Evolutionary conservation across 2,113 vertebrate species (phyloP), one percentile per base, ranked within the genome.

Genomic region (Peromyscus californicus): DNA sequence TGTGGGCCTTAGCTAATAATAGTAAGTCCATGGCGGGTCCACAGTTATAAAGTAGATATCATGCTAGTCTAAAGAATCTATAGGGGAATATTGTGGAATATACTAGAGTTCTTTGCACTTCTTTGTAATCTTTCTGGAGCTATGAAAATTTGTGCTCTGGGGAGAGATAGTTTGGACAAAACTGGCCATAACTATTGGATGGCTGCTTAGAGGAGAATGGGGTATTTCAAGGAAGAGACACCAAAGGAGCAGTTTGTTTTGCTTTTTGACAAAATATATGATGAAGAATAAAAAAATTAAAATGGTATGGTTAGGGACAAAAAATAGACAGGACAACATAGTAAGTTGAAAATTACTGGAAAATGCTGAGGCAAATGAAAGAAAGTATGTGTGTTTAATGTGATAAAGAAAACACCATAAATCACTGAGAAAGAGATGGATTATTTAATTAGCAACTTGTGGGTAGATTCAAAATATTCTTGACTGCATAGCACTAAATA

Each of bases 341-440:
- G 3, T 15, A 79, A 61, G 63, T 63, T 36, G 63, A 15, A 54
- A 36, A 54, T 33, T 61, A 70, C 70, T 75, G 67, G 45, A 89
- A 84, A 75, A 61, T 29, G 21, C 24, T 74, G n/a, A 90, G 16
- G 63, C 33, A 90, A 93, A 70, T 65, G 54, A 91, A 90, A 91
- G 54, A 87, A 90, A 90, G 70, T 59, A n/a, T 61, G n/a, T 76
- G 74, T 74, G 72, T 85, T 96, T 82, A 96, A 94, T 54, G 57
- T 48, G 89, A 91, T 75, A 80, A 91, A 75, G 75, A 82, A 91
- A 88, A 70, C 75, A 83, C 57, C 59, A 61, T 91, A 88, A 82
- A 92, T 82, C 95, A 96, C 8, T 10, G 13, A 82, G 83, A 89
- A 88, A 83, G 65, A 91, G 88, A 94, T 65, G 29, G n/a, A 88